Conservation (phyloP, 2,797 vertebrate species). For the Oreortyx pictus region DNA sequence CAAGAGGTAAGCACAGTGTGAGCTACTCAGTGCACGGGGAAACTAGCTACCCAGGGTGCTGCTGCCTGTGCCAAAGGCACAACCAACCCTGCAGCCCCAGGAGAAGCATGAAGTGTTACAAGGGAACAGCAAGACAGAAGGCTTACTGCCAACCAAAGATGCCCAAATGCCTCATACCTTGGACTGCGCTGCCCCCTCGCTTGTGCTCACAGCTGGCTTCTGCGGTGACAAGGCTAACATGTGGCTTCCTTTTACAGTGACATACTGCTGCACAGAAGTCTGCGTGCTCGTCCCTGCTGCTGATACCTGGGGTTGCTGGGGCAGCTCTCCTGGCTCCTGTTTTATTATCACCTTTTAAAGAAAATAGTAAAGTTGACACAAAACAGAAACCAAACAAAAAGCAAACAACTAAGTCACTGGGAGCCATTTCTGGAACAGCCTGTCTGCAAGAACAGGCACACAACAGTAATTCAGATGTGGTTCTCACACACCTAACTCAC, state of each 20-base stretch:
- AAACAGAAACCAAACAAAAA: background rate
- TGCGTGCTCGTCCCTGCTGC: slow-evolving; percentile 84
- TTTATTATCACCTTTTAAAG: slow-evolving; percentile 94
- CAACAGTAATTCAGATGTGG: accelerated
- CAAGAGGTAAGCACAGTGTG: accelerated
- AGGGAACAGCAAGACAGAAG: background rate
- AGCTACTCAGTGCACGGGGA: background rate
- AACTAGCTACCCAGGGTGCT: accelerated
- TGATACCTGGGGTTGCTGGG: slow-evolving; percentile 81
- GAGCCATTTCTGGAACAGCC: background rate
- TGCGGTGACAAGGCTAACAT: slow-evolving; percentile 95
- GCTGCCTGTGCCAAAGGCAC: background rate
- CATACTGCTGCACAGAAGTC: slow-evolving; percentile 90
- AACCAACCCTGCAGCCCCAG: background rate
- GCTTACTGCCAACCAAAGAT: background rate
- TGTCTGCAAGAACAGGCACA: background rate
- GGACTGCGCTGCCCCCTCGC: slow-evolving; percentile 80
- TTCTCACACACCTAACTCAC: background rate
- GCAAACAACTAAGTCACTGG: background rate
- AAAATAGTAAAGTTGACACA: background rate
- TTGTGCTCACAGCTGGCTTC: slow-evolving; percentile 85
- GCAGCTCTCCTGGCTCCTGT: slow-evolving; percentile 94
- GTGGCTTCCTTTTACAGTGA: slow-evolving; percentile 95
- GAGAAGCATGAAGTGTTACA: background rate
- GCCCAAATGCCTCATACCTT: slow-evolving; percentile 81